Evolutionary conservation across 1,140 invertebrate genomes (phyloP).

Genomic region (Magallana gigas): DNA sequence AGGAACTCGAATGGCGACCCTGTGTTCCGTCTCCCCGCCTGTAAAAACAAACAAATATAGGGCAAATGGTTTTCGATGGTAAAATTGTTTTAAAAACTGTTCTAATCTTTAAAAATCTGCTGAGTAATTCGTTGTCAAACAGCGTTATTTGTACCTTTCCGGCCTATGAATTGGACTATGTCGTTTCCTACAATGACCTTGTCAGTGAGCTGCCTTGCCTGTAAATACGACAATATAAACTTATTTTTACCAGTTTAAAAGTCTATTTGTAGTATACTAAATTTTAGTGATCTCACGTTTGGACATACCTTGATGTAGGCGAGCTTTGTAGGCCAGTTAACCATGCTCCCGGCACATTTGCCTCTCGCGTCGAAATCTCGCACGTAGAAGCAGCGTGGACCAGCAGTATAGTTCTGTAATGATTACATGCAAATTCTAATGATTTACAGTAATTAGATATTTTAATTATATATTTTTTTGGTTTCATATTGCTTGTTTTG

Average conservation of each 20-base stretch:
- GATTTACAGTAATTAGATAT: no score
- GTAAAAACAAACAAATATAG: neutral
- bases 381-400: neutral
- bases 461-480: no score
- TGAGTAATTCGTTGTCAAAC: neutral
- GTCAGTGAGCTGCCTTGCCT: neutral
- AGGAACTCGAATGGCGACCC: neutral
- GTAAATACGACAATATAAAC: neutral
- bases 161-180: neutral
- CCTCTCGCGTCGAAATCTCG: neutral
- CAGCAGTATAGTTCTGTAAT: neutral
- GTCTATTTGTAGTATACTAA: no score
- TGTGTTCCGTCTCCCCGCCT: neutral
- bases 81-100: no score
- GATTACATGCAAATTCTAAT: no score
- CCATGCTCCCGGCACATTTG: neutral
- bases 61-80: neutral
- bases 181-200: neutral
- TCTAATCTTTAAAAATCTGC: neutral
- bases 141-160: neutral
- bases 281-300: neutral
- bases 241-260: no score
- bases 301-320: constrained; percentile 3
- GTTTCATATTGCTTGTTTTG: no score
- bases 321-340: constrained; percentile 7